These are phyloP conservation scores for Menidia beryllina DNA, from an alignment of 2,113 vertebrate genomes.

Conservation along the genomic window DNA sequence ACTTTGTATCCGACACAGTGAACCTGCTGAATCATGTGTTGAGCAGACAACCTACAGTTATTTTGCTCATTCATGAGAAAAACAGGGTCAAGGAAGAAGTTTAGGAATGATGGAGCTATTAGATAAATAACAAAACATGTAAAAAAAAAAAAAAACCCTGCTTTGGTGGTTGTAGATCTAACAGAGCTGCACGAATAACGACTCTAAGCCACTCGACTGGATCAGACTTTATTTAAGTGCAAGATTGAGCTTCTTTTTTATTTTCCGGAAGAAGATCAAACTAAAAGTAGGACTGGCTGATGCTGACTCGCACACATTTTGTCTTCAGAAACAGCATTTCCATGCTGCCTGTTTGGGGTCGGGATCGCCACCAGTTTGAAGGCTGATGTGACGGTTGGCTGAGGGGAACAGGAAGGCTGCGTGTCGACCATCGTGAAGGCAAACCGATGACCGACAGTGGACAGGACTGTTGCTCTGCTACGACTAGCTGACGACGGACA, in stretches of 20 bases:
- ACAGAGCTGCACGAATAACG: background rate
- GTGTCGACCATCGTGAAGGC: background rate
- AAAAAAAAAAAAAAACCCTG: background rate
- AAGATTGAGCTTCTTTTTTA: conserved; percentile 4
- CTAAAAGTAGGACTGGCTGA: background rate
- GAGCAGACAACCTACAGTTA: too few species aligned
- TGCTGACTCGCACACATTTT: background rate
- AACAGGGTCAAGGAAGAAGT: too few species aligned
- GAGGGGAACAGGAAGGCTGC: background rate
- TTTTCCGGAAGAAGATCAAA: conserved; percentile 14
- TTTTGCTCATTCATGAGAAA: too few species aligned
- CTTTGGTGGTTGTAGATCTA: too few species aligned
- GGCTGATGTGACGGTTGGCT: background rate
- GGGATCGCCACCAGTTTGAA: background rate
- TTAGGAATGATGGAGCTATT: too few species aligned
- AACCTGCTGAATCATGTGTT: too few species aligned
- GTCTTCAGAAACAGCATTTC: too few species aligned
- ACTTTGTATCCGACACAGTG: too few species aligned
- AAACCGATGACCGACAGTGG: background rate
- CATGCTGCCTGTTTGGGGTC: too few species aligned
- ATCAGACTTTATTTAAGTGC: conserved; percentile 37
- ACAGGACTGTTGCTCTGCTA: background rate
- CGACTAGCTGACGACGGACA: background rate
- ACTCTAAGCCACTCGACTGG: background rate
- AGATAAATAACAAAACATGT: too few species aligned